These are phyloP conservation scores for Melanotaenia boesemani DNA, from an alignment of 2,797 vertebrate genomes.

Conservation along the genomic window DNA sequence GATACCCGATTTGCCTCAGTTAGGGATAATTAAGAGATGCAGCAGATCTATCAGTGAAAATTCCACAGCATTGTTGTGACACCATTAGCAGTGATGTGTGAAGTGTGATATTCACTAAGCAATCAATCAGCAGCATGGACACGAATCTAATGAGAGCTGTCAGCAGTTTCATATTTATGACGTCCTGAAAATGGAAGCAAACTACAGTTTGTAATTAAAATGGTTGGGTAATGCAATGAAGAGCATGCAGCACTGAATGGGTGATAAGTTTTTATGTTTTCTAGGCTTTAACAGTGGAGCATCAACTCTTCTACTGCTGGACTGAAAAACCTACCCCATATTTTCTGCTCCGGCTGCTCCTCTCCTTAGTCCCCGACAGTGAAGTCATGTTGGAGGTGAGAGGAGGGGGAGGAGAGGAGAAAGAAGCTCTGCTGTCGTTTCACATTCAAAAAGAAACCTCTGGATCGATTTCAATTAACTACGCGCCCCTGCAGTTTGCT, in stretches of 20 bases:
- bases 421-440: slow-evolving; percentile 64
- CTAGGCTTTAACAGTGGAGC: slow-evolving; percentile 43
- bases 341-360: slow-evolving; percentile 92
- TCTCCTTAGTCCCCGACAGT: slow-evolving; percentile 91
- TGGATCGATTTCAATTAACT: slow-evolving; percentile 72
- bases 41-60: slow-evolving; percentile 31
- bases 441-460: slow-evolving; percentile 73
- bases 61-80: slow-evolving; percentile 37
- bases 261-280: slow-evolving; percentile 32
- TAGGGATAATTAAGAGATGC: slow-evolving; percentile 43
- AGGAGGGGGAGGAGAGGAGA: slow-evolving; percentile 57
- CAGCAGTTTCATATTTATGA: slow-evolving; percentile 14
- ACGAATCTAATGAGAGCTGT: slow-evolving; percentile 22
- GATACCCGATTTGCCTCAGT: slow-evolving; percentile 25
- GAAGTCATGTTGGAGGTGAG: slow-evolving; percentile 84
- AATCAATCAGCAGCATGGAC: slow-evolving; percentile 26
- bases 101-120: slow-evolving; percentile 38
- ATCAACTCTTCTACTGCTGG: slow-evolving; percentile 20
- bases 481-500: slow-evolving; percentile 63
- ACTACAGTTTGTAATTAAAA: slow-evolving; percentile 12
- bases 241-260: slow-evolving; percentile 26
- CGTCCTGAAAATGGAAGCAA: slow-evolving; percentile 21
- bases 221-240: slow-evolving; percentile 7
- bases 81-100: slow-evolving; percentile 27
- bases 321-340: slow-evolving; percentile 89